phyloP scores from a whole-genome alignment of 2,888 invertebrate species.

The Drosophila mimica region DNA sequence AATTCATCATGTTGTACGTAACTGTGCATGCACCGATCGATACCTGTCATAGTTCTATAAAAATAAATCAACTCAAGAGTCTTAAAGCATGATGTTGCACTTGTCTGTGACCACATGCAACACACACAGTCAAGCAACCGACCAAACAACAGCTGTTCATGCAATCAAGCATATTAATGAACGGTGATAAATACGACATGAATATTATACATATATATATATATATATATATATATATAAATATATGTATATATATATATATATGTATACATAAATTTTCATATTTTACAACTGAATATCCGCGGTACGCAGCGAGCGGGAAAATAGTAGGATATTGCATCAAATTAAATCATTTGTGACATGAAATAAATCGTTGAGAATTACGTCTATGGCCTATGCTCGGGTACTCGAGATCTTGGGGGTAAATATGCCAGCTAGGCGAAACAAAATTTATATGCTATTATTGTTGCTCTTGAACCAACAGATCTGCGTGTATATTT shows the following conservation, averaged over 20 bases:
- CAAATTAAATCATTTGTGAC: slow-evolving; percentile 79
- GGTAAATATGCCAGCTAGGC: slow-evolving; percentile 19
- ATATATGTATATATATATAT: slow-evolving; percentile 30
- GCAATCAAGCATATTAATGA: slow-evolving; percentile 71
- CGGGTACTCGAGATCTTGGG: slow-evolving; percentile 14
- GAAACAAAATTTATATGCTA: slow-evolving; percentile 15
- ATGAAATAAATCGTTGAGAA: slow-evolving; percentile 71
- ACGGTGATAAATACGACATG: slow-evolving; percentile 66
- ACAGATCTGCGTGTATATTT: slow-evolving; percentile 21
- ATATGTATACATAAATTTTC: slow-evolving; percentile 39
- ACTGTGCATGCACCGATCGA: slow-evolving; percentile 9
- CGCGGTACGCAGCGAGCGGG: slow-evolving; percentile 11
- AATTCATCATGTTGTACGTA: slow-evolving; percentile 8
- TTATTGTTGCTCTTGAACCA: slow-evolving; percentile 26
- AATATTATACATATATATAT: slow-evolving; percentile 30
- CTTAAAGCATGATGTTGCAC: slow-evolving; percentile 49
- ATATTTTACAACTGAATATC: slow-evolving; percentile 46
- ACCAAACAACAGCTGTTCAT: slow-evolving; percentile 69
- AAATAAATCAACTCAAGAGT: slow-evolving; percentile 25
- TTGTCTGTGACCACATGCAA: slow-evolving; percentile 34
- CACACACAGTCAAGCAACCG: slow-evolving; percentile 2
- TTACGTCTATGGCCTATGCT: slow-evolving; percentile 8
- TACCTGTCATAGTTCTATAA: slow-evolving; percentile 28
- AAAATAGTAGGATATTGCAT: slow-evolving; percentile 31
- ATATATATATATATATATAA: slow-evolving; percentile 19